Percentiles rank a stretch among this genome's conserved stretches.
Conservation (phyloP, 2,888 invertebrate genomes). For the Plusia festucae region DNA sequence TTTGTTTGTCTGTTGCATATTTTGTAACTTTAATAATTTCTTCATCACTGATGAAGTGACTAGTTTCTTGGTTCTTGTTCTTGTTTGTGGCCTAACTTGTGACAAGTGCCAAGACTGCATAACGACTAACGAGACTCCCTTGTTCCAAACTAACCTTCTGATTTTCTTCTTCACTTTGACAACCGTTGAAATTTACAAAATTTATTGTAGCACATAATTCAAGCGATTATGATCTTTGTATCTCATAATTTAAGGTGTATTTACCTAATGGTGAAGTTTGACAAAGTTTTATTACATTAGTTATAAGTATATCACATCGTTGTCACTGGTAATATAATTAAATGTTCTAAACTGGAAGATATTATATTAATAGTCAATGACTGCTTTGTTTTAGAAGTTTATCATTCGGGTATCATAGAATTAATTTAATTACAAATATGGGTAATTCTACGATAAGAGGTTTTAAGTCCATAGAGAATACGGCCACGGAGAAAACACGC, state of each 20-base stretch:
- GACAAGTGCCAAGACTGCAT: neutral
- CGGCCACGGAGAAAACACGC: too few species aligned
- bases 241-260: neutral
- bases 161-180: constrained; percentile 9
- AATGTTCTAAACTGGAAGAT: neutral
- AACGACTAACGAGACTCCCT: constrained; percentile 13
- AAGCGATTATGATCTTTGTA: constrained; percentile 12
- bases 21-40: neutral
- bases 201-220: constrained; percentile 5
- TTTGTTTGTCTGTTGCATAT: neutral
- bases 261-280: neutral
- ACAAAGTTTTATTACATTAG: neutral
- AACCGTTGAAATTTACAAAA: neutral
- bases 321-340: constrained; percentile 15
- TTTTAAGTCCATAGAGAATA: too few species aligned
- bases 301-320: constrained; percentile 4
- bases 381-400: constrained; percentile 11
- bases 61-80: neutral
- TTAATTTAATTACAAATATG: constrained; percentile 14
- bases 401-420: neutral
- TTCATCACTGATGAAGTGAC: neutral
- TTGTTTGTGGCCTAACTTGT: constrained; percentile 8
- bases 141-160: constrained; percentile 32
- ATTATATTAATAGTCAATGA: neutral
- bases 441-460: too few species aligned